Conservation (phyloP, 92 coral and sea anemone genomes). For the Parazoanthus atlanticus region DNA sequence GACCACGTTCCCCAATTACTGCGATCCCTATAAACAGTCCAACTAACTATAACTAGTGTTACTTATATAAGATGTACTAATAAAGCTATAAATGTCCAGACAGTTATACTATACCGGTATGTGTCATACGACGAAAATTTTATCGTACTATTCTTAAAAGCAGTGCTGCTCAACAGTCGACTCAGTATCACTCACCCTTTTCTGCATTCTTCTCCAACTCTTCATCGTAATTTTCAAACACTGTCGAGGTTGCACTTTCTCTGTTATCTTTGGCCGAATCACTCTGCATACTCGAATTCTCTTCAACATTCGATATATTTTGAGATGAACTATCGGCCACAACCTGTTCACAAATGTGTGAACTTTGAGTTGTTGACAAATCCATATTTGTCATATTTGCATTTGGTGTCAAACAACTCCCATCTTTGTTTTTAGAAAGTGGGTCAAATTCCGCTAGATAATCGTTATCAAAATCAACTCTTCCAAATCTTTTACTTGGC, state of each 20-base stretch:
- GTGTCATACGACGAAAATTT: not conserved
- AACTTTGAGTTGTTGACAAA: constrained; percentile 7
- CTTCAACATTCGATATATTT: not conserved
- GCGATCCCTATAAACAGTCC: too few relatives aligned
- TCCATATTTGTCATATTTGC: not conserved
- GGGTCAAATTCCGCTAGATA: constrained; percentile 79
- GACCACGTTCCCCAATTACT: too few relatives aligned
- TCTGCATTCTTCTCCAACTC: constrained; percentile 54
- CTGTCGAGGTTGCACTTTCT: constrained; percentile 42
- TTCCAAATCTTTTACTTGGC: constrained; percentile 71
- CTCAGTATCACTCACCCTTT: constrained; percentile 37
- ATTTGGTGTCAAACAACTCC: not conserved
- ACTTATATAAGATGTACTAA: too few relatives aligned
- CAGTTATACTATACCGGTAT: too few relatives aligned
- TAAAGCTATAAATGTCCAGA: too few relatives aligned
- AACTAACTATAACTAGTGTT: too few relatives aligned
- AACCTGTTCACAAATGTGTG: constrained; percentile 21
- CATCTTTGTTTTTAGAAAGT: constrained; percentile 38
- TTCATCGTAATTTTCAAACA: constrained; percentile 49
- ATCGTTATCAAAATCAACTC: constrained; percentile 57
- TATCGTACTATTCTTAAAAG: not conserved
- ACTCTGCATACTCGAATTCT: not conserved
- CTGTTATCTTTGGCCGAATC: not conserved
- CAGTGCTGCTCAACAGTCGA: not conserved
- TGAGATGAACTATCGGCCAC: not conserved